Evolutionary conservation across 1,140 invertebrate genomes (phyloP), one percentile per base, ranked within the genome.

Genomic region (Heterodera schachtii): DNA sequence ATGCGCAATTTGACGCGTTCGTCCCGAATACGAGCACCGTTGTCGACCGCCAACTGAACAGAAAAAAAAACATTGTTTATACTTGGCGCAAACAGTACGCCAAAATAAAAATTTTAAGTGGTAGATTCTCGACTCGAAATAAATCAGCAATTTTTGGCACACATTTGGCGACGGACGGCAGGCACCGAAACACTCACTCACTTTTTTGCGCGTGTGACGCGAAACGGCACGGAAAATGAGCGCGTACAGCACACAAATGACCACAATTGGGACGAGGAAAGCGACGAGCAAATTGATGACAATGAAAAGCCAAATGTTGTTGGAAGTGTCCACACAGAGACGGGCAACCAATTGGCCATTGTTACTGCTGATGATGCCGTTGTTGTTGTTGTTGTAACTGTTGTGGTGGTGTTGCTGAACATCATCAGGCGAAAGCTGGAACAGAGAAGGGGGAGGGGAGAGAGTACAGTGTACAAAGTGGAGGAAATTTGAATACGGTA

Each of bases 1-100:
- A 97, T 96, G 90, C 96, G 96, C 2, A 93, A 94, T 91, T 96
- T 96, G 13, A 95, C 95, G 90, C 95, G 95, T 86, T 96, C 94
- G 44, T 91, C 90, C 71, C 91, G 89, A 13, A 86, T 81, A 89
- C 64, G 64, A 7, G 69, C 57, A 5, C 57, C 57, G 57, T 64
- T 64, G 57, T 64, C 57, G 19, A 64, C 57, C 57, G 57, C 69
- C 69, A 71, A 71, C 44, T 71, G 21, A 71, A 71, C 7, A 69
- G 16, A 16, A 69, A n/a, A n/a, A n/a, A n/a, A n/a, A n/a, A n/a
- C n/a, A n/a, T n/a, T n/a, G n/a, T n/a, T n/a, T n/a, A n/a, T n/a
- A n/a, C n/a, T n/a, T n/a, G n/a, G n/a, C n/a, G n/a, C n/a, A n/a
- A n/a, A n/a, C n/a, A n/a, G n/a, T n/a, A n/a, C n/a, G n/a, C n/a